Base-by-base conservation (phyloP, 2,888 invertebrate genomes). In the Ophion costatus region DNA sequence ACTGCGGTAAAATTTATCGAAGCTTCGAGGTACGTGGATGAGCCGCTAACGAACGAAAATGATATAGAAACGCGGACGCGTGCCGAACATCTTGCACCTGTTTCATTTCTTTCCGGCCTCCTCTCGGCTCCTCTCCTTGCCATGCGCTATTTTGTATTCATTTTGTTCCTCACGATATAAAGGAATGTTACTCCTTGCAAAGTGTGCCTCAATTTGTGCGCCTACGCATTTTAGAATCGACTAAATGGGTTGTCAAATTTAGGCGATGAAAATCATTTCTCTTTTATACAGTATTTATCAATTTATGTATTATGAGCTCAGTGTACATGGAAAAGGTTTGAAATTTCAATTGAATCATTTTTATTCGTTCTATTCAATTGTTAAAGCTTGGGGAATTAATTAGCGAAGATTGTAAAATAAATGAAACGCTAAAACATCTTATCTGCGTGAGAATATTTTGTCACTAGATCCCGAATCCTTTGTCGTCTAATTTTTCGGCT, bases 21-120 rank as follows among this genome's bases (percentile, higher is more conserved):
- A 78, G 70, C 17, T 63, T 51, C 70, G 79, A 38, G 24, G 42
- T 22, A 66, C 14, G 9, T 5, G 66, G 57, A 57, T 11, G 20
- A 76, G 66, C 20, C 38, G 20, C 24, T 17, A 51, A 56, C 29
- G 24, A 59, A 67, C 38, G 67, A 69, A 78, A 78, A 70, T 78
- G 24, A 78, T 70, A 45, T 61, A 61, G 61, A 70, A 78, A 78
- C 69, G 67, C 29, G 67, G 33, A 61, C 78, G 69, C 78, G 78
- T 78, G 78, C 78, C 69, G 67, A 20, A 61, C 61, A 29, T 20
- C 29, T 56, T 61, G 78, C 78, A 78, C 78, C 78, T 78, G 78
- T 59, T 57, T 38, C 38, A 17, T 17, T 33, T 24, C n/a, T 38
- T 77, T 17, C 51, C 51, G 3, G 17, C 51, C 51, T 51, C 51